Evolutionary conservation across 2,888 invertebrate genomes (phyloP).

Genomic region (Lacanobia oleracea): DNA sequence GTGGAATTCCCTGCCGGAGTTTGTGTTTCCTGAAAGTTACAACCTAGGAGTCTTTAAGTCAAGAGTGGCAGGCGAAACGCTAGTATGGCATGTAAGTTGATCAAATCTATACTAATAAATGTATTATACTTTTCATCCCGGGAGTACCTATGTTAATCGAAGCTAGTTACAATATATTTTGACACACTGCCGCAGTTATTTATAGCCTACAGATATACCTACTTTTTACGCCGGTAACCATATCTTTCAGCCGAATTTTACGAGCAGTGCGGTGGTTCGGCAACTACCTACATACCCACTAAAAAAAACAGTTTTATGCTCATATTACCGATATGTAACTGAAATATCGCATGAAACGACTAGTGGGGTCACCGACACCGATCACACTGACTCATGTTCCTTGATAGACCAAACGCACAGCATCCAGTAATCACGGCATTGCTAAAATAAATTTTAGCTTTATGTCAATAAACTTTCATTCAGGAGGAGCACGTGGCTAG

Average conservation of each 20-base stretch:
- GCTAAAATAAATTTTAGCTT: neutral
- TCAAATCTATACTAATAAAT: no score
- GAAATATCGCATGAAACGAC: conserved; percentile 23
- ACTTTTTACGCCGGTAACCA: neutral
- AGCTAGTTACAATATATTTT: no score
- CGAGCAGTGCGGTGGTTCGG: conserved; percentile 9
- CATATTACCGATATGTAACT: conserved; percentile 19
- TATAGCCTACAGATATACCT: neutral
- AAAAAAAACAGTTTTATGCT: conserved; percentile 23
- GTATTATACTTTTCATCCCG: no score
- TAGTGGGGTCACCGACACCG: conserved; percentile 50
- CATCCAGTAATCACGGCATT: conserved; percentile 36
- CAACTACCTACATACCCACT: neutral
- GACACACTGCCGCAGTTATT: neutral
- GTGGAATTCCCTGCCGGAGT: no score
- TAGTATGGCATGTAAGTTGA: no score
- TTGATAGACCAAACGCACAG: conserved; percentile 43
- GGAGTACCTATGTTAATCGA: no score
- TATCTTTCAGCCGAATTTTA: conserved; percentile 29
- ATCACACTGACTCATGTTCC: conserved; percentile 37
- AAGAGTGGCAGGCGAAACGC: no score
- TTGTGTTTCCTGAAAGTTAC: no score
- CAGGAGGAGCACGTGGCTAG: no score
- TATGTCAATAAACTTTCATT: neutral
- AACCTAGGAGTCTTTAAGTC: no score